Evolutionary conservation across 2,888 invertebrate species (phyloP).

Genomic region (Cheilosia vulpina): DNA sequence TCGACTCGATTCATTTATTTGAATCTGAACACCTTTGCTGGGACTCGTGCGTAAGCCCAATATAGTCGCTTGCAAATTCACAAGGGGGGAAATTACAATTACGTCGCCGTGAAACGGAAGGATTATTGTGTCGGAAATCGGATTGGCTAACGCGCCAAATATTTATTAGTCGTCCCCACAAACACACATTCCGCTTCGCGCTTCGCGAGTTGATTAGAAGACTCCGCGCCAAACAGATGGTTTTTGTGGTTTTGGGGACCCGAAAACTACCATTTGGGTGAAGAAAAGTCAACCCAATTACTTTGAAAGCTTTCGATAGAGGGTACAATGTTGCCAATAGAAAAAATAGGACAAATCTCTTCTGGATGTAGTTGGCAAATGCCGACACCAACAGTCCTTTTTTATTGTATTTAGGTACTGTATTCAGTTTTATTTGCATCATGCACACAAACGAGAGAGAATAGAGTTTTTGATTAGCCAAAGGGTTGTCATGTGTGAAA

Average conservation of each 20-base stretch:
- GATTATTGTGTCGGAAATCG: too few species aligned
- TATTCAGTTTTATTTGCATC: slow-evolving; percentile 8
- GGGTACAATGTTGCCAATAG: neutral
- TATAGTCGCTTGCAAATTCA: too few species aligned
- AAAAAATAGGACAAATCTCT: neutral
- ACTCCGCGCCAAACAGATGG: neutral
- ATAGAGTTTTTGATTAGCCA: slow-evolving; percentile 57
- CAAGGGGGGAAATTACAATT: too few species aligned
- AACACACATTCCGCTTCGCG: neutral
- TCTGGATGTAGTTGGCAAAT: neutral
- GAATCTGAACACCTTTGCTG: too few species aligned
- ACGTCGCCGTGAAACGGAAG: too few species aligned
- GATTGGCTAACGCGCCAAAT: too few species aligned
- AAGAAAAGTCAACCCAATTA: slow-evolving; percentile 58
- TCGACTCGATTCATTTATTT: too few species aligned
- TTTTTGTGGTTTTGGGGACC: slow-evolving; percentile 43
- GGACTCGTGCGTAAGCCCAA: too few species aligned
- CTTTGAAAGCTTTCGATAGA: slow-evolving; percentile 49
- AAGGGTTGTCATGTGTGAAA: slow-evolving; percentile 70
- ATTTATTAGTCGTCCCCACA: slow-evolving; percentile 7
- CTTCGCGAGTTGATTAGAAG: neutral
- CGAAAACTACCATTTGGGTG: slow-evolving; percentile 14
- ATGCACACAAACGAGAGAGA: slow-evolving; percentile 7
- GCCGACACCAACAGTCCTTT: neutral
- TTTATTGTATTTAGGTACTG: neutral